These are phyloP conservation scores for Dolichallabes microphthalmus DNA, from an alignment of 2,113 vertebrate genomes.

Conservation along the genomic window DNA sequence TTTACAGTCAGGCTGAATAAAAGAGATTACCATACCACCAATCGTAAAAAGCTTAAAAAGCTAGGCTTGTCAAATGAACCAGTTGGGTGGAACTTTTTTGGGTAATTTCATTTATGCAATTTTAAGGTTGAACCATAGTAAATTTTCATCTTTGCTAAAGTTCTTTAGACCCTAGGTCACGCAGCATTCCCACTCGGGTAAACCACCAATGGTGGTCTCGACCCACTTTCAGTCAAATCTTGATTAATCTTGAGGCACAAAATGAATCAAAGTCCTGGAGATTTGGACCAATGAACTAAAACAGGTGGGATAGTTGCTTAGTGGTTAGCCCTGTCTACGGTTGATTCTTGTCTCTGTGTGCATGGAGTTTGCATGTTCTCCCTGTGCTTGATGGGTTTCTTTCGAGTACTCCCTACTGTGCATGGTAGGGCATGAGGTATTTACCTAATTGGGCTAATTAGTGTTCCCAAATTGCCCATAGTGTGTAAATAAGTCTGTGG, in stretches of 20 bases:
- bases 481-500: too few species aligned
- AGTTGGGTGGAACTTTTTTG: neutral
- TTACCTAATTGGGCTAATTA: too few species aligned
- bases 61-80: neutral
- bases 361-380: too few species aligned
- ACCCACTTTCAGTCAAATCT: neutral
- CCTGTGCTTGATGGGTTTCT: too few species aligned
- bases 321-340: too few species aligned
- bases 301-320: too few species aligned
- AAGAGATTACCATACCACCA: neutral
- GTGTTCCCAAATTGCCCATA: too few species aligned
- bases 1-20: neutral
- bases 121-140: neutral
- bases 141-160: neutral
- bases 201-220: neutral
- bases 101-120: neutral
- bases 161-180: neutral
- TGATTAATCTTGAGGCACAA: neutral
- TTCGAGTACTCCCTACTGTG: too few species aligned
- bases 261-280: neutral
- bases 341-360: too few species aligned
- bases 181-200: neutral
- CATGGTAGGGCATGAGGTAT: too few species aligned
- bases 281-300: neutral
- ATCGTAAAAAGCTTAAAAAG: neutral